A percentile compares a stretch with the other conserved stretches of the same genome.
Conservation (phyloP, 2,888 invertebrate genomes). For the Pyrocoelia pectoralis region DNA sequence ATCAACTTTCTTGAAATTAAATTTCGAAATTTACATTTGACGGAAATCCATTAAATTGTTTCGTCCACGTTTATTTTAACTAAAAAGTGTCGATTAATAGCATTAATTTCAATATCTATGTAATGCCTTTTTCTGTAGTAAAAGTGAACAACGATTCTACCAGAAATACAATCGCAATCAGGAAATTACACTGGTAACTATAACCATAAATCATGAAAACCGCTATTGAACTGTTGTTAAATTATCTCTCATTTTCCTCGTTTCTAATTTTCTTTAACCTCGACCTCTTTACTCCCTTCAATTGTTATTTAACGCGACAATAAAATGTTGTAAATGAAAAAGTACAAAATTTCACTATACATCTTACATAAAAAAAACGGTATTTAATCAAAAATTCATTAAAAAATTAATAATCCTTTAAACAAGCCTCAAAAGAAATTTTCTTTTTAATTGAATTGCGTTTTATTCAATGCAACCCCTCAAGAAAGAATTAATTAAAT, state of each 20-base stretch:
- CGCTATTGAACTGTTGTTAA: not conserved
- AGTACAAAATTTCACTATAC: not conserved
- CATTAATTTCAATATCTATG: not conserved
- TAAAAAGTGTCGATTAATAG: not conserved
- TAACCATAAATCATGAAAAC: constrained; percentile 13
- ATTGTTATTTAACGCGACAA: not conserved
- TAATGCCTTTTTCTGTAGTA: not conserved
- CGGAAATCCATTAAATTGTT: constrained; percentile 6
- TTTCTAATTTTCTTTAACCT: constrained; percentile 12
- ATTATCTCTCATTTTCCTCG: constrained; percentile 13
- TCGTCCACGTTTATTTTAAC: not conserved
- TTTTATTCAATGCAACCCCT: not conserved
- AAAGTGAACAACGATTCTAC: not conserved
- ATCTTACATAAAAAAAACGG: not conserved
- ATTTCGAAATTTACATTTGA: constrained; percentile 17
- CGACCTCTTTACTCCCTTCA: not conserved
- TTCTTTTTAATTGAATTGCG: not conserved
- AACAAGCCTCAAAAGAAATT: not conserved
- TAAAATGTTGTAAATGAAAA: not conserved
- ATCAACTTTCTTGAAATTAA: constrained; percentile 22
- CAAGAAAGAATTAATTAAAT: constrained; percentile 1
- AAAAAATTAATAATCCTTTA: constrained; percentile 1
- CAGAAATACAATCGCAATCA: constrained; percentile 15
- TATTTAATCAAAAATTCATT: constrained; percentile 1
- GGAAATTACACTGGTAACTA: constrained; percentile 13